Evolutionary conservation across 2,113 vertebrate genomes (phyloP).

Genomic region (Sakesphorus luctuosus): DNA sequence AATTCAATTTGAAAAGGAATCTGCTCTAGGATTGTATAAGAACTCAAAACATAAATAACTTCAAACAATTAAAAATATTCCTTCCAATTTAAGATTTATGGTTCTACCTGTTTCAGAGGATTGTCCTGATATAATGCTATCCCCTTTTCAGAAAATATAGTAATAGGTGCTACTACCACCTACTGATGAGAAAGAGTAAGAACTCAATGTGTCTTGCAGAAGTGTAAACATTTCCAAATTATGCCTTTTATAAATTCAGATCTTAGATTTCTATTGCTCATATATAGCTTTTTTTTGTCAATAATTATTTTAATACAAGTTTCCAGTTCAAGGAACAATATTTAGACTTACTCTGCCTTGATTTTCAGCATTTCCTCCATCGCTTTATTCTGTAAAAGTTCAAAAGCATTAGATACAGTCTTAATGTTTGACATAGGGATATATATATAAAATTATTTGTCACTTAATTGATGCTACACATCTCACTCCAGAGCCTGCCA

Average conservation of each 20-base stretch:
- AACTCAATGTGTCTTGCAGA: neutral
- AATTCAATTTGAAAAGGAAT: neutral
- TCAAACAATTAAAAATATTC: neutral
- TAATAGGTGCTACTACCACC: conserved; percentile 35
- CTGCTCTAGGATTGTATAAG: neutral
- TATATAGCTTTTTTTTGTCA: neutral
- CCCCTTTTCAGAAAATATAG: neutral
- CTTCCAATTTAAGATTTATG: neutral
- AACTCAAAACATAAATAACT: neutral
- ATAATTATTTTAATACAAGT: neutral
- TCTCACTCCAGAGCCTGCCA: neutral
- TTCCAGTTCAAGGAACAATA: neutral
- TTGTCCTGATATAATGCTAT: neutral
- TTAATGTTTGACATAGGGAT: neutral
- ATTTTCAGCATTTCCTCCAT: conserved; percentile 80
- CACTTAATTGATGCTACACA: neutral
- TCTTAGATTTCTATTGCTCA: neutral
- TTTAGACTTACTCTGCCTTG: conserved; percentile 83
- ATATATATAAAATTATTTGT: neutral
- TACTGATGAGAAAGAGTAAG: conserved; percentile 24
- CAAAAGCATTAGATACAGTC: neutral
- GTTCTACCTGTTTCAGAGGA: neutral
- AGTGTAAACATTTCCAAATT: neutral
- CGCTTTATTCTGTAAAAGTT: conserved; percentile 70
- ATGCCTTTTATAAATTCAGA: neutral